Percentiles rank a stretch among this genome's conserved stretches.
These are phyloP conservation scores for Alces alces DNA, from an alignment of 2,113 vertebrate genomes.

Conservation along the genomic window DNA sequence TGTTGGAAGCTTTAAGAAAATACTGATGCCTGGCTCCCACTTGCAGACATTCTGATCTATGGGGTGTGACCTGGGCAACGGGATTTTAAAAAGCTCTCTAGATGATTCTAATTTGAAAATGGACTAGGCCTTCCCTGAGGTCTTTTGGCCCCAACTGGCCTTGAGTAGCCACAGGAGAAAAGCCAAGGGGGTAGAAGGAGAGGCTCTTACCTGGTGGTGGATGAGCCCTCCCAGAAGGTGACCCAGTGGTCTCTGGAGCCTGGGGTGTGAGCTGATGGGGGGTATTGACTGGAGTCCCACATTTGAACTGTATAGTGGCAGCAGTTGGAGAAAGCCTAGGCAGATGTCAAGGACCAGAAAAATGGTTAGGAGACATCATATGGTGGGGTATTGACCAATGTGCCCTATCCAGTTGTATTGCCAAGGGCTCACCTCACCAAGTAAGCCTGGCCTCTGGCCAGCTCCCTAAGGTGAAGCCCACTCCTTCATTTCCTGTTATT, in stretches of 20 bases:
- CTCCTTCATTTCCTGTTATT: not conserved
- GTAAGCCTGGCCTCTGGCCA: not conserved
- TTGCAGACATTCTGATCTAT: not conserved
- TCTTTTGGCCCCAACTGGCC: not conserved
- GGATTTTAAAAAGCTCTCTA: not conserved
- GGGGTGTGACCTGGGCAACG: not conserved
- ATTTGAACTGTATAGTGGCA: slow-evolving; percentile 30
- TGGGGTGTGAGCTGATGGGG: slow-evolving; percentile 9
- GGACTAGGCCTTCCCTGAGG: not conserved
- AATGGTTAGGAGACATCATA: not conserved
- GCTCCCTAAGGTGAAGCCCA: not conserved
- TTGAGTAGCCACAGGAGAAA: not conserved
- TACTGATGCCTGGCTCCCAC: not conserved
- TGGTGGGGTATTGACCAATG: not conserved
- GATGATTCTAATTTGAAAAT: not conserved
- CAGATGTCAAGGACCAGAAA: not conserved
- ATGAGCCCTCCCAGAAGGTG: not conserved
- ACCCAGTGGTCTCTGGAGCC: not conserved
- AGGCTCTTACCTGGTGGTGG: slow-evolving; percentile 57
- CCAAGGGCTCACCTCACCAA: not conserved
- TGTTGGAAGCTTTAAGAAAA: not conserved
- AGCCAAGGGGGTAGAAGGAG: not conserved
- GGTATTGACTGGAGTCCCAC: not conserved
- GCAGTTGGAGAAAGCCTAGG: slow-evolving; percentile 54
- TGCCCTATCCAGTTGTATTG: not conserved